These are phyloP conservation scores for Plebejus argus DNA, from an alignment of 2,888 invertebrate genomes.

Conservation along the genomic window DNA sequence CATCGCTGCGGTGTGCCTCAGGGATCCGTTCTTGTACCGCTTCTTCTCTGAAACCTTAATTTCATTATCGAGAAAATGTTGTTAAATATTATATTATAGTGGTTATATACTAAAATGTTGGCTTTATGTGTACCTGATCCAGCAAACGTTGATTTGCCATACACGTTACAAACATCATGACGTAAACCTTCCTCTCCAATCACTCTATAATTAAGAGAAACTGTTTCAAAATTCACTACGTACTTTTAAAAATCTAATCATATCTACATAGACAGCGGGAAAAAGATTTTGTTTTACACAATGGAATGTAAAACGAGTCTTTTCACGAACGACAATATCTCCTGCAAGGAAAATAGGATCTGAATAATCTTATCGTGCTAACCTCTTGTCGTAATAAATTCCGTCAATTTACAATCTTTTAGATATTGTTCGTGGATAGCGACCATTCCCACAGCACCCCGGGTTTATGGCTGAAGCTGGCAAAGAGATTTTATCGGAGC, in stretches of 20 bases:
- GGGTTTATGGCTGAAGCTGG: constrained; percentile 1
- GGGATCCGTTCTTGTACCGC: not conserved
- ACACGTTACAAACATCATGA: no score
- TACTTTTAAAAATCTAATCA: not conserved
- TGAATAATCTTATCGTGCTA: constrained; percentile 6
- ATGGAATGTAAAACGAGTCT: not conserved
- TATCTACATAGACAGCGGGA: not conserved
- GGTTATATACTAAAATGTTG: no score
- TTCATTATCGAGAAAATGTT: not conserved
- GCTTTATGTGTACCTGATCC: not conserved
- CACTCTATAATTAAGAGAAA: no score
- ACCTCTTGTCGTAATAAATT: constrained; percentile 21
- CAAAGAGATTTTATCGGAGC: constrained; percentile 14
- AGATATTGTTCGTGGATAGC: constrained; percentile 23
- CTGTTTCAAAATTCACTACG: not conserved
- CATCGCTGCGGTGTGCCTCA: not conserved
- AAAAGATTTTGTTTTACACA: not conserved
- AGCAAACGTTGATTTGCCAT: not conserved
- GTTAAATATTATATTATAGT: not conserved
- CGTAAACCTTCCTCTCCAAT: no score
- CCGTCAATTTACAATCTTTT: constrained; percentile 19
- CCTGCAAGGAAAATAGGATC: constrained; percentile 5
- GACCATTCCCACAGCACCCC: not conserved
- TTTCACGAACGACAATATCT: constrained; percentile 9
- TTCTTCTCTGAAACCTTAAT: not conserved